Base-by-base conservation (phyloP, 2,113 vertebrate genomes). In the Brachyistius frenatus region DNA sequence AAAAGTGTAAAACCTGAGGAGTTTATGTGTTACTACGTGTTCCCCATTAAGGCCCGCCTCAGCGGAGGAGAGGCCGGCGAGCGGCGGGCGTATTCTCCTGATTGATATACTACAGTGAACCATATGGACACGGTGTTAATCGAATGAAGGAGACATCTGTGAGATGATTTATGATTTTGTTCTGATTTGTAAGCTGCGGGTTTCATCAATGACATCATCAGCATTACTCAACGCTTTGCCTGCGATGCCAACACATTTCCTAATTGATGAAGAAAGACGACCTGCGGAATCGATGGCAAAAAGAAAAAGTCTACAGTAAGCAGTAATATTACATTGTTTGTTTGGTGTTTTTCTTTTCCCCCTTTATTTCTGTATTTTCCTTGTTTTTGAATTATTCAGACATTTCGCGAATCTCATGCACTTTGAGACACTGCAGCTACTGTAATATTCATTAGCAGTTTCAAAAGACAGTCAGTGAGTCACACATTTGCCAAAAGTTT, bases 111-210 rank as follows among this genome's bases (percentile, higher is more conserved):
- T 44, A 86, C 89, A 84, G 92, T 2, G 58, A 86, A 89, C 91
- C 93, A 85, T 66, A 86, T 92, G 91, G 91, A 93, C 93, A 87
- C 49, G 76, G 88, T 73, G 88, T 91, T 95, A 93, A 95, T 91
- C 85, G 79, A 88, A 91, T 80, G 84, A 88, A 73, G 58, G 73
- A 74, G 85, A 80, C 91, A 90, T 86, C 92, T 82, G 90, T 85
- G 91, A 87, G 90, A 91, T 93, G 94, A 95, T 94, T 93, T 92
- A 94, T 91, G 89, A 80, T 71, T 87, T 82, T 91, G 90, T 78
- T 84, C 85, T 89, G 91, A 92, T 92, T 94, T 86, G 83, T 73
- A 84, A 75, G 84, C 90, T 77, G 86, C 47, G 77, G 87, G 93
- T 88, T 89, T 92, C 76, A 77, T 78, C 93, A 86, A 81, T 91